These are phyloP conservation scores for Chymomyza amoena DNA, from an alignment of 2,888 invertebrate genomes.

Conservation along the genomic window DNA sequence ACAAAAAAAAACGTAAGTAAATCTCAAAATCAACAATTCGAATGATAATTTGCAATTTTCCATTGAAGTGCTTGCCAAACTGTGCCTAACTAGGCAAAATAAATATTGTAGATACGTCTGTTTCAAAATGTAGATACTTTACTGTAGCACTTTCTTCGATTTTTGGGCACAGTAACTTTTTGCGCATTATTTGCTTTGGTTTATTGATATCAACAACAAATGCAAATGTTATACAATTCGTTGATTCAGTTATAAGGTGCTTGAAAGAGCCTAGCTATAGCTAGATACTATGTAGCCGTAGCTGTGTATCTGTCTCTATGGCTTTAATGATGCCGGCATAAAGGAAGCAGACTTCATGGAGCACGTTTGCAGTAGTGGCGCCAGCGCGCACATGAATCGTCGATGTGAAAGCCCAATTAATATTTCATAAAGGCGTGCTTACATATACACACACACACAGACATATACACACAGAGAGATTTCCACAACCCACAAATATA, in stretches of 20 bases:
- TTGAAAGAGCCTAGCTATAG: neutral
- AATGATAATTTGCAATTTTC: neutral
- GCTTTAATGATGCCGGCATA: constrained; percentile 11
- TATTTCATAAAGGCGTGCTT: constrained; percentile 71
- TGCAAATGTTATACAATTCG: constrained; percentile 30
- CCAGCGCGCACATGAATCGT: constrained; percentile 18
- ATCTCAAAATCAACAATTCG: neutral
- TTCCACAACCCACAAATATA: constrained; percentile 9
- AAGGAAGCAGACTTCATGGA: constrained; percentile 50
- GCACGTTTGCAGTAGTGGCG: constrained; percentile 52
- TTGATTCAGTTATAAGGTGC: constrained; percentile 7
- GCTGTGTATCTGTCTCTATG: neutral
- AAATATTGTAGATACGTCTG: neutral
- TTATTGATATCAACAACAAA: neutral
- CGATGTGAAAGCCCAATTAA: constrained; percentile 66
- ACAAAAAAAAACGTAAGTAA: neutral
- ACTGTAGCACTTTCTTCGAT: neutral
- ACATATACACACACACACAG: constrained; percentile 15
- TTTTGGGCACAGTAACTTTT: neutral
- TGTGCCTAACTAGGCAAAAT: neutral
- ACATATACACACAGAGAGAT: neutral
- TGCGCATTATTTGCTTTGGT: neutral
- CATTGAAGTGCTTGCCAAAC: neutral
- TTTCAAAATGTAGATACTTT: neutral
- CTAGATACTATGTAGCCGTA: neutral